Percentiles rank a stretch among this genome's conserved stretches.
Evolutionary conservation across 2,113 vertebrate species (phyloP).

Genomic region (Clinocottus analis): DNA sequence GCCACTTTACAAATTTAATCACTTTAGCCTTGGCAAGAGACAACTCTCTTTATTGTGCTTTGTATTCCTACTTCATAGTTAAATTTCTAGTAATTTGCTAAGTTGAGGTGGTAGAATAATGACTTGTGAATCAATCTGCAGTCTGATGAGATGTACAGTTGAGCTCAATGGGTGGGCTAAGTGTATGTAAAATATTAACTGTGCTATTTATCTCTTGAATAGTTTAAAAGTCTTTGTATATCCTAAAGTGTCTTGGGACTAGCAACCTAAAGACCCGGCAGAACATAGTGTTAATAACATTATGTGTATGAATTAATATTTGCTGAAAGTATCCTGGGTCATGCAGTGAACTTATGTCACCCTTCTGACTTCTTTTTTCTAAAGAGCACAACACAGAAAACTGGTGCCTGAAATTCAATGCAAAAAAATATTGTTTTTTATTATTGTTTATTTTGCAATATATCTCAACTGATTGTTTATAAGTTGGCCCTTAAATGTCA

Average conservation of each 20-base stretch:
- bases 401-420: constrained; percentile 4
- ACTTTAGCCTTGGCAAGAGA: not conserved
- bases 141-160: constrained; percentile 15
- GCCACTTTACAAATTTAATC: not conserved
- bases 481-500: not conserved
- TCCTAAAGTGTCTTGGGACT: constrained; percentile 6
- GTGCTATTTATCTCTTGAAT: constrained; percentile 15
- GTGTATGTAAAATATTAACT: constrained; percentile 28
- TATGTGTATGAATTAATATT: constrained; percentile 18
- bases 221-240: constrained; percentile 6
- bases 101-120: constrained; percentile 14
- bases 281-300: constrained; percentile 8
- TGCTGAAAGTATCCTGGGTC: not conserved
- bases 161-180: not conserved
- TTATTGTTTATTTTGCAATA: not conserved
- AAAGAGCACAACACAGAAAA: not conserved
- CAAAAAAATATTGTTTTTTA: not conserved
- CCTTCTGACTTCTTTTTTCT: not conserved
- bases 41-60: constrained; percentile 9
- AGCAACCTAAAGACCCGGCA: constrained; percentile 3
- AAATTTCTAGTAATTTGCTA: not conserved
- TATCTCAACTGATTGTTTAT: not conserved
- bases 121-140: not conserved
- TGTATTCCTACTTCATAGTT: constrained; percentile 4
- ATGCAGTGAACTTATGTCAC: not conserved